Evolutionary conservation across 1,140 invertebrate genomes (phyloP), one percentile per base, ranked within the genome.

Genomic region (Cydia splendana): DNA sequence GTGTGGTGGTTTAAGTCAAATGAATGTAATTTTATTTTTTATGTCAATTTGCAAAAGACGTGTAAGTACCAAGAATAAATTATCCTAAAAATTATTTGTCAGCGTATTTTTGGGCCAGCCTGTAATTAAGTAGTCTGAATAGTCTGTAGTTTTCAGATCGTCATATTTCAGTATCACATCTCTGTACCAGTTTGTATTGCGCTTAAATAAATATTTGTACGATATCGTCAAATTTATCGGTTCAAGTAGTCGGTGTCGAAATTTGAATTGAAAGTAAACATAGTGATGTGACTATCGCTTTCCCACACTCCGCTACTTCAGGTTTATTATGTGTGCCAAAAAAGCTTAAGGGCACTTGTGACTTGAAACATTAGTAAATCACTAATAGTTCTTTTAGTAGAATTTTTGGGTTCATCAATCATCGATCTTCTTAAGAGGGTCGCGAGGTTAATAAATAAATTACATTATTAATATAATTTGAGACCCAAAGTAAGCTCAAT

Each of bases 191-290:
- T 71, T 71, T 10, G 45, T n/a, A 18, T 69, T 20, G 30, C 67
- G 38, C 9, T 71, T 71, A 18, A 71, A 71, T 71, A 71, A 71
- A 71, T 71, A 71, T 71, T 71, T 42, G n/a, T 62, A 10, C 57
- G 18, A 38, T 71, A 71, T 71, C 67, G 30, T 71, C 9, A 18
- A 12, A 38, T 42, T 77, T 82, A 82, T 85, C 83, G 53, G 79
- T 80, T 83, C 79, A 85, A 87, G 87, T 87, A 85, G 84, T 87
- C 45, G 82, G 77, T 84, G 87, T 89, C 85, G 84, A 82, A 84
- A 83, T 85, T 81, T 45, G 67, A 71, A 71, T 71, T 38, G 85
- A 84, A 79, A 76, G 76, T 74, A 81, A 76, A 78, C 74, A 76
- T 13, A 7, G 1, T 24, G 38, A 42, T 62, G 48, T 57, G n/a